A percentile compares a stretch with the other conserved stretches of the same genome.
Conservation (phyloP, 2,888 invertebrate genomes). For the Napeogenes sylphis region DNA sequence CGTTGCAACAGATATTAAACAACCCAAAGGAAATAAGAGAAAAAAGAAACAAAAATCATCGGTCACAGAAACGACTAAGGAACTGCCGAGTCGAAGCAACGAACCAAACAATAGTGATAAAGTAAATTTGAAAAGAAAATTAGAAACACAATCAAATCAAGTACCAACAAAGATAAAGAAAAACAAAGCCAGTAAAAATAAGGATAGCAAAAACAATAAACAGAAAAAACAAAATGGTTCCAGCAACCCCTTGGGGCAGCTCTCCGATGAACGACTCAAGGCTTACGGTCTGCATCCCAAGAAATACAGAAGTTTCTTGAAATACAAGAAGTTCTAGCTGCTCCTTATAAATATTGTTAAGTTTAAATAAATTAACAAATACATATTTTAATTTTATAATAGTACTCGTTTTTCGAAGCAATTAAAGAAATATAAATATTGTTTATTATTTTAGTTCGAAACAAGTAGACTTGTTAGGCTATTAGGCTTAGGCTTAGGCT, state of each 20-base stretch:
- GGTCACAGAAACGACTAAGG: slow-evolving; percentile 6
- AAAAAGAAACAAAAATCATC: slow-evolving; percentile 23
- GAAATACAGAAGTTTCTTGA: slow-evolving; percentile 87
- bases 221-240: slow-evolving; percentile 31
- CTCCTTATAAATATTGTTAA: slow-evolving; percentile 6
- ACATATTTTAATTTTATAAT: too few species aligned
- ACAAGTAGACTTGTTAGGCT: too few species aligned
- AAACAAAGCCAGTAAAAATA: slow-evolving; percentile 26
- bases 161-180: slow-evolving; percentile 42
- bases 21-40: slow-evolving; percentile 11
- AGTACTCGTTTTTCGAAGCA: too few species aligned
- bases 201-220: slow-evolving; percentile 11
- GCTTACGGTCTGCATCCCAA: slow-evolving; percentile 96
- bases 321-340: slow-evolving; percentile 77
- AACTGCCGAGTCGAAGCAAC: background rate
- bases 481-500: too few species aligned
- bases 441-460: too few species aligned
- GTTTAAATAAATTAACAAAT: background rate
- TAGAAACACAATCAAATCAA: slow-evolving; percentile 5
- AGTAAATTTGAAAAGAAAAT: slow-evolving; percentile 26
- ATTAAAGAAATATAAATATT: too few species aligned
- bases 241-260: slow-evolving; percentile 54
- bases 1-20: too few species aligned
- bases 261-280: slow-evolving; percentile 88
- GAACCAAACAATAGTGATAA: slow-evolving; percentile 34